Conservation (phyloP, 2,113 vertebrate species). For the Pelobates fuscus region DNA sequence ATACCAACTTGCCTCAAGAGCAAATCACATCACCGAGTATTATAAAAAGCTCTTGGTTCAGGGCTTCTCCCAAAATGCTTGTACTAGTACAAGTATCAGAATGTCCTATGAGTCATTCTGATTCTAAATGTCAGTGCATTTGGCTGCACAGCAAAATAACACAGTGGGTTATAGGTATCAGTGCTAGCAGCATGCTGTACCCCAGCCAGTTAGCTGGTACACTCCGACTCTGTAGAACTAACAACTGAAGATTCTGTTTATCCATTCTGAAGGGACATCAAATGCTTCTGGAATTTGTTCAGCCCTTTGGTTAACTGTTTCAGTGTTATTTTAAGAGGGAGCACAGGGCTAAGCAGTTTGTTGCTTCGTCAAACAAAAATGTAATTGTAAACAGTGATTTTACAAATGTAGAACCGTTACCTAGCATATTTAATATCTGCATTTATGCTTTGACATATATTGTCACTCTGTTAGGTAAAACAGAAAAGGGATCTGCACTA, state of each 20-base stretch:
- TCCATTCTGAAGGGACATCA: background rate
- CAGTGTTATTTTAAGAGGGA: background rate
- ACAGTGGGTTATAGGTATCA: slow-evolving; percentile 41
- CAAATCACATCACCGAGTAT: no score
- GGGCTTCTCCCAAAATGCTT: slow-evolving; percentile 14
- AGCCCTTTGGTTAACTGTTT: background rate
- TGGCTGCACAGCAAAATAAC: slow-evolving; percentile 42
- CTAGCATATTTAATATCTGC: no score
- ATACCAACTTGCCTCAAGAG: no score
- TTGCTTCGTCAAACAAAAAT: background rate
- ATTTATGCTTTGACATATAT: no score
- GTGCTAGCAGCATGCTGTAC: slow-evolving; percentile 11
- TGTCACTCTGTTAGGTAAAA: no score
- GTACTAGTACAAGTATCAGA: slow-evolving; percentile 42
- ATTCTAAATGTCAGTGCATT: slow-evolving; percentile 9
- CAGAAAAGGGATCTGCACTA: no score
- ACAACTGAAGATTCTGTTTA: slow-evolving; percentile 28
- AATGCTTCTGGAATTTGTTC: background rate
- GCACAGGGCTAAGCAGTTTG: background rate
- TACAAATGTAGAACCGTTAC: no score
- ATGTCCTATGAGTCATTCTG: slow-evolving; percentile 43
- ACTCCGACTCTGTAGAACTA: slow-evolving; percentile 7
- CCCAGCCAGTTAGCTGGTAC: slow-evolving; percentile 13
- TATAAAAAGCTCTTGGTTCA: no score
- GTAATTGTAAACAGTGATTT: no score